Evolutionary conservation across 2,888 invertebrate species (phyloP), one percentile per base, ranked within the genome.

Genomic region (Cremastobaeus sp.): DNA sequence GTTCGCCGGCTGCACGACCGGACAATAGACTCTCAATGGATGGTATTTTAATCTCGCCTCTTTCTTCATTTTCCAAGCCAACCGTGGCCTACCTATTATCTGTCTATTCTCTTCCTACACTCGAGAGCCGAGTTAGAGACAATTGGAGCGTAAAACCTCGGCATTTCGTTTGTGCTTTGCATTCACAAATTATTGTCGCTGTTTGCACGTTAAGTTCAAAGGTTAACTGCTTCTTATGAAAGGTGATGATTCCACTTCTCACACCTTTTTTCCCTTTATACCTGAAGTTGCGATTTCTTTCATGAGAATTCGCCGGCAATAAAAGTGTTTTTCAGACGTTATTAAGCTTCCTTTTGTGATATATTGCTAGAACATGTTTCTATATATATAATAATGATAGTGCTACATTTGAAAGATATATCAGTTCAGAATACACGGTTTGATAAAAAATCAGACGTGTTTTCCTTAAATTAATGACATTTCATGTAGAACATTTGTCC

Each of bases 71-170:
- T 70, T 54, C 52, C 35, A 35, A 62, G 69, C 74, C 62, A 76
- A 68, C 57, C 70, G 62, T 70, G 41, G 32, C 57, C 69, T 47
- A 60, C 54, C 59, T 60, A 73, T 77, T 77, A 76, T 68, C 39
- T 45, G 64, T 35, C 55, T 37, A 35, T 54, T 54, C 47, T 59
- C 20, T 17, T 37, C 47, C 41, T 32, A 50, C 48, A 14, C 57
- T 60, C 45, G 18, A 45, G 21, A 41, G 68, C 68, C 73, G 64
- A 43, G 75, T 74, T 72, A 76, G 62, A 69, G 62, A 74, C 65
- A 80, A 82, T 80, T 81, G 78, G 80, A 79, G 78, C 81, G 74
- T 77, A 76, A 80, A 78, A 68, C 66, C 64, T 34, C 50, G 50
- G 64, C 62, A 68, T 74, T 74, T 68, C 55, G 47, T 59, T 72